A percentile compares a stretch with the other conserved stretches of the same genome.
These are phyloP conservation scores for Stercorarius parasiticus DNA, from an alignment of 2,113 vertebrate genomes.

Conservation along the genomic window DNA sequence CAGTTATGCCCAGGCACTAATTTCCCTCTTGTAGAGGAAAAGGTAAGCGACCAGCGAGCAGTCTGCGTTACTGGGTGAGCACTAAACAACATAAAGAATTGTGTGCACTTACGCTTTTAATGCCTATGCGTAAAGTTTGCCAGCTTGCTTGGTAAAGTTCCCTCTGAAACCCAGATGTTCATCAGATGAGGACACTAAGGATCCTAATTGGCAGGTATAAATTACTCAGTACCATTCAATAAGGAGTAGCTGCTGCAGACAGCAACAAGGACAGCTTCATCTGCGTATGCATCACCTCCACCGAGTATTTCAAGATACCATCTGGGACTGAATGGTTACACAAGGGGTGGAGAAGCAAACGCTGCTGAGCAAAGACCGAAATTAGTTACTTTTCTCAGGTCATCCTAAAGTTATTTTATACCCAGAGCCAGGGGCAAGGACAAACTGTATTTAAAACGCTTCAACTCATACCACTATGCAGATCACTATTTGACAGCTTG, in stretches of 20 bases:
- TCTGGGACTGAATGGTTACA: not conserved
- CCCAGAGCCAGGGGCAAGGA: not conserved
- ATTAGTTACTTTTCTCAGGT: not conserved
- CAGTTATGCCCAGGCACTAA: not conserved
- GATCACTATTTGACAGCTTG: not conserved
- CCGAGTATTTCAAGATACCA: not conserved
- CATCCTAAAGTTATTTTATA: not conserved
- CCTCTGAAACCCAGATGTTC: not conserved
- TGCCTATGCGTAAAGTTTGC: not conserved
- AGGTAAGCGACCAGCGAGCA: not conserved
- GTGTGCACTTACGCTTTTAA: not conserved
- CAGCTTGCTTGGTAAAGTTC: not conserved
- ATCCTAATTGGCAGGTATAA: not conserved
- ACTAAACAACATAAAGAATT: not conserved
- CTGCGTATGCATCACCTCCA: not conserved
- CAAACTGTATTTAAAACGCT: not conserved
- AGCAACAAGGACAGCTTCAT: not conserved
- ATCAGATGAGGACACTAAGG: not conserved
- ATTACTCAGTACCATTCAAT: not conserved
- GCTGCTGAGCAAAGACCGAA: not conserved
- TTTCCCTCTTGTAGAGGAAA: not conserved
- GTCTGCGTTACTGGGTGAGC: not conserved
- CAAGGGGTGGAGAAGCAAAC: not conserved
- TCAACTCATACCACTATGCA: not conserved
- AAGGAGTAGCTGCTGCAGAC: constrained; percentile 1